Evolutionary conservation across 2,797 vertebrate species (phyloP).

Genomic region (Rhynchonycteris naso): DNA sequence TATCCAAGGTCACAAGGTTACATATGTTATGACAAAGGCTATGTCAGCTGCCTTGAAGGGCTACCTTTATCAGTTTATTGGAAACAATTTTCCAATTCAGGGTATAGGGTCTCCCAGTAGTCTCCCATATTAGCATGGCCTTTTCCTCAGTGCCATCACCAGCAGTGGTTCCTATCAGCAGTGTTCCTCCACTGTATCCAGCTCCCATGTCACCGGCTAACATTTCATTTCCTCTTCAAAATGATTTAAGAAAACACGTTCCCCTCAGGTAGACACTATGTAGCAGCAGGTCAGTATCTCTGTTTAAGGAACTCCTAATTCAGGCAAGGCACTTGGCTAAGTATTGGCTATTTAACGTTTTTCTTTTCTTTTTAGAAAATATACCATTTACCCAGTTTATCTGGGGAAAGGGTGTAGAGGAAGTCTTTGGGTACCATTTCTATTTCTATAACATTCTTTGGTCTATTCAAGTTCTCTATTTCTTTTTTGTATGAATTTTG

Average conservation of each 20-base stretch:
- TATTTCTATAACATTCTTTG: not conserved
- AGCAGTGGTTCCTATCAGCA: too few relatives aligned
- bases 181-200: accelerated
- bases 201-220: not conserved
- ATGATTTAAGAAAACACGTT: not conserved
- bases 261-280: not conserved
- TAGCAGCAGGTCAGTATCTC: not conserved
- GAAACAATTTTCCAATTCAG: not conserved
- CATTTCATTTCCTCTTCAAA: not conserved
- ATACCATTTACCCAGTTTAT: not conserved
- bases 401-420: not conserved
- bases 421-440: not conserved
- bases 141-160: not conserved
- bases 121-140: accelerated
- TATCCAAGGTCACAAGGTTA: too few relatives aligned
- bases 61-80: not conserved
- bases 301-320: not conserved
- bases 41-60: not conserved
- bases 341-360: not conserved
- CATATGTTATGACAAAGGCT: not conserved
- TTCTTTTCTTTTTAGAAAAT: not conserved
- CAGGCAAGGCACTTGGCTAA: not conserved
- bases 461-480: not conserved
- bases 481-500: not conserved
- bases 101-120: not conserved